Evolutionary conservation across 1,140 invertebrate genomes (phyloP).

Genomic region (Rhyacophila brunnea): DNA sequence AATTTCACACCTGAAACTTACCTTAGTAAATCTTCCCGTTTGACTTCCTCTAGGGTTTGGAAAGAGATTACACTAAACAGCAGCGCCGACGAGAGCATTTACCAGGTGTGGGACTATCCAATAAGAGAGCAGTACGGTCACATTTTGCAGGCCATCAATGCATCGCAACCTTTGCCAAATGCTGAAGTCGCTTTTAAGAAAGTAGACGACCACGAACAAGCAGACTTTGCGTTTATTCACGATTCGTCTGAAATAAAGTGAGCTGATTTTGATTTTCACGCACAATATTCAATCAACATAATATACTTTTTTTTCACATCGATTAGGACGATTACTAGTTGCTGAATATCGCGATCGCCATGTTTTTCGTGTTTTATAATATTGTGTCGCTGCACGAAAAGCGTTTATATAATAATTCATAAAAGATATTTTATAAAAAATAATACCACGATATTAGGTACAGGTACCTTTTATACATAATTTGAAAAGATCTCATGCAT

Average conservation of each 20-base stretch:
- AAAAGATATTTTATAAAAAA: too few relatives aligned
- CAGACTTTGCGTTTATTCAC: constrained; percentile 87
- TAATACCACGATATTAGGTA: too few relatives aligned
- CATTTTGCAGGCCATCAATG: constrained; percentile 79
- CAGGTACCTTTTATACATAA: too few relatives aligned
- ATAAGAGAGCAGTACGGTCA: constrained; percentile 88
- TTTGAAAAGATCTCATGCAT: too few relatives aligned
- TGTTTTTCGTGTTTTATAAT: too few relatives aligned
- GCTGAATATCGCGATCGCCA: too few relatives aligned
- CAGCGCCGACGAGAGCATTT: constrained; percentile 70
- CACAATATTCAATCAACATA: too few relatives aligned
- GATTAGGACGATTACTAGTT: too few relatives aligned
- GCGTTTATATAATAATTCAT: too few relatives aligned
- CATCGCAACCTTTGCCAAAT: constrained; percentile 67
- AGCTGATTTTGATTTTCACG: constrained; percentile 8
- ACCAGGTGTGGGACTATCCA: constrained; percentile 90
- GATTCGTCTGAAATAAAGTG: constrained; percentile 79
- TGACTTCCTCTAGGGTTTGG: constrained; percentile 67
- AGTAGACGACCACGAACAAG: constrained; percentile 72
- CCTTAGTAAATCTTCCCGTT: neutral
- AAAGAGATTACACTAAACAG: constrained; percentile 84
- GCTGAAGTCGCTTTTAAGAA: constrained; percentile 73
- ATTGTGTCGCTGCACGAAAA: too few relatives aligned
- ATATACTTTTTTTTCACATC: too few relatives aligned
- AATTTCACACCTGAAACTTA: too few relatives aligned